Evolutionary conservation across 2,113 vertebrate genomes (phyloP).

Genomic region (Phyllostomus hastatus): DNA sequence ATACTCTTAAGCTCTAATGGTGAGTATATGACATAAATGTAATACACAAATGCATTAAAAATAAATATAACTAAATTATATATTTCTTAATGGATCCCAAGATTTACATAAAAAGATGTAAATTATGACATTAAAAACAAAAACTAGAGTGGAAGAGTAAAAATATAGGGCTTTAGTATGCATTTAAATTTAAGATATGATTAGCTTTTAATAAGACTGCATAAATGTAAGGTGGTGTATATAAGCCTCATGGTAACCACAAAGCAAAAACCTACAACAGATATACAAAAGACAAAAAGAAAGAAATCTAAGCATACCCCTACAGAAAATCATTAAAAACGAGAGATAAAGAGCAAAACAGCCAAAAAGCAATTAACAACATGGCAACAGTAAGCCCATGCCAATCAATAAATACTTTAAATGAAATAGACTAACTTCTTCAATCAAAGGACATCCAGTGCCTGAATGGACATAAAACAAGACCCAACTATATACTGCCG

Average conservation of each 20-base stretch:
- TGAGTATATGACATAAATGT: neutral
- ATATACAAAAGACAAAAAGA: neutral
- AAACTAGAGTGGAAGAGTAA: neutral
- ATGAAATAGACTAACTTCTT: neutral
- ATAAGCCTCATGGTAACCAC: neutral
- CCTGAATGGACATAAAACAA: neutral
- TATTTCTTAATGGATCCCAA: neutral
- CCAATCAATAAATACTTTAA: neutral
- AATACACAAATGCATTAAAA: neutral
- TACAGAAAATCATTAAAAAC: neutral
- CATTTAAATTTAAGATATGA: neutral
- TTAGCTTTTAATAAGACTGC: neutral
- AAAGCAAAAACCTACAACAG: neutral
- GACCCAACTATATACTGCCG: neutral
- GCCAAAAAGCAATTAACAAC: neutral
- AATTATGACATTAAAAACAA: neutral
- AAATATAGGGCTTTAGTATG: neutral
- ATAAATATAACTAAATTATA: neutral
- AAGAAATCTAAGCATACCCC: neutral
- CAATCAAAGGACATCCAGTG: neutral
- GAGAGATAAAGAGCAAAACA: neutral
- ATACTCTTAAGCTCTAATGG: neutral
- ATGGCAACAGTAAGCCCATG: neutral
- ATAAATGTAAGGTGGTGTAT: neutral
- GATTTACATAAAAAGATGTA: neutral